Conservation (phyloP, 2,888 invertebrate genomes). For the Plusia festucae region DNA sequence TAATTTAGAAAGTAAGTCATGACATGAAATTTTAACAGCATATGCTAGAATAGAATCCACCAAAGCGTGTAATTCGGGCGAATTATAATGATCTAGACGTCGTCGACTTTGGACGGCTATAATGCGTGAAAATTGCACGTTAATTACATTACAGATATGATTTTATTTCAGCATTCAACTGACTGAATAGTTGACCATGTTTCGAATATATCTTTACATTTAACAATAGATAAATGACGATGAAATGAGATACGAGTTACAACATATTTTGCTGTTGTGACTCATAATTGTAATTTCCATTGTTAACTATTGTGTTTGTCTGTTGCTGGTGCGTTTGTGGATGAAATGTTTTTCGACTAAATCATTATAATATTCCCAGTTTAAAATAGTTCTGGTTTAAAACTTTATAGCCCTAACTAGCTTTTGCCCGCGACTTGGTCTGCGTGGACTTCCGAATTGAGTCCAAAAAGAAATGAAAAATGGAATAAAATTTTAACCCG, state of each 20-base stretch:
- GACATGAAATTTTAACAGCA: not conserved
- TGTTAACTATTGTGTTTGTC: not conserved
- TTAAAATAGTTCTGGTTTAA: too few species aligned
- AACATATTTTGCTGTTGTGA: not conserved
- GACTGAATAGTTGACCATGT: too few species aligned
- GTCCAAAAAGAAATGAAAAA: too few species aligned
- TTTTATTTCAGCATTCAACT: not conserved
- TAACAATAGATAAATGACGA: not conserved
- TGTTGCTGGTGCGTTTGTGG: not conserved
- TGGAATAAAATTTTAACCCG: too few species aligned
- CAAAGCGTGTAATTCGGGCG: not conserved
- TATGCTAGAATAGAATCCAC: not conserved
- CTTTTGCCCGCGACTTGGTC: too few species aligned
- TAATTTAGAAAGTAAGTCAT: not conserved
- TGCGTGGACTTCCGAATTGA: too few species aligned
- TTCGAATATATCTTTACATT: too few species aligned
- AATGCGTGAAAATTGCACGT: not conserved
- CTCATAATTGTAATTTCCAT: not conserved
- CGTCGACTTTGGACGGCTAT: not conserved
- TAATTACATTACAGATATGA: not conserved
- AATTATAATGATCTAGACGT: not conserved
- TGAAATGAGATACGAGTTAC: not conserved
- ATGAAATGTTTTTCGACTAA: constrained; percentile 13
- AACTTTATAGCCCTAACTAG: too few species aligned
- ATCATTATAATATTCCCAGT: constrained; percentile 18